Conservation (phyloP, 2,888 invertebrate genomes). For the Drepanosiphum platanoidis region DNA sequence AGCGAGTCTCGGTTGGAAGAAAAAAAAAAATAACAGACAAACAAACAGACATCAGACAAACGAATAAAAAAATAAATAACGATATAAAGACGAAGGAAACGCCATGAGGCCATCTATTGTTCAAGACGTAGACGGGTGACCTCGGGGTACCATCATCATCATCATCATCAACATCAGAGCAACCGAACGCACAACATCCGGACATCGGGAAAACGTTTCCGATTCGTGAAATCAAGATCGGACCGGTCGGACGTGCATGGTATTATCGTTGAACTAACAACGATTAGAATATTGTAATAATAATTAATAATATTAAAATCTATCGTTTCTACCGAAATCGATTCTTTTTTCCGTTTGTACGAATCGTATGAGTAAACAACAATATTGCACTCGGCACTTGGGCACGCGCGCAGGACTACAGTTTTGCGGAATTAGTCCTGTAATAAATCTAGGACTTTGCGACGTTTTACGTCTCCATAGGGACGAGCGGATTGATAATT, state of each 20-base stretch:
- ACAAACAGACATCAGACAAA: not conserved
- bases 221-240: not conserved
- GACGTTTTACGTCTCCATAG: not conserved
- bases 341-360: no score
- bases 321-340: not conserved
- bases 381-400: no score
- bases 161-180: not conserved
- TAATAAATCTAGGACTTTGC: not conserved
- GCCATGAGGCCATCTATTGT: slow-evolving; percentile 56
- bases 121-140: slow-evolving; percentile 21
- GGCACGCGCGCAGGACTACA: no score
- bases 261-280: not conserved
- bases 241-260: not conserved
- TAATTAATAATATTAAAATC: slow-evolving; percentile 1
- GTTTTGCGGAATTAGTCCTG: not conserved
- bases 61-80: not conserved
- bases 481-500: not conserved
- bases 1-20: not conserved
- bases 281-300: not conserved
- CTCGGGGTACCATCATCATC: slow-evolving; percentile 17
- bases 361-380: no score
- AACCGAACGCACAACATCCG: slow-evolving; percentile 4
- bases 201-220: slow-evolving; percentile 43
- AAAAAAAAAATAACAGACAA: not conserved
- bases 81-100: slow-evolving; percentile 8